Conservation (phyloP, 2,797 vertebrate genomes). For the Crenuchus spilurus region DNA sequence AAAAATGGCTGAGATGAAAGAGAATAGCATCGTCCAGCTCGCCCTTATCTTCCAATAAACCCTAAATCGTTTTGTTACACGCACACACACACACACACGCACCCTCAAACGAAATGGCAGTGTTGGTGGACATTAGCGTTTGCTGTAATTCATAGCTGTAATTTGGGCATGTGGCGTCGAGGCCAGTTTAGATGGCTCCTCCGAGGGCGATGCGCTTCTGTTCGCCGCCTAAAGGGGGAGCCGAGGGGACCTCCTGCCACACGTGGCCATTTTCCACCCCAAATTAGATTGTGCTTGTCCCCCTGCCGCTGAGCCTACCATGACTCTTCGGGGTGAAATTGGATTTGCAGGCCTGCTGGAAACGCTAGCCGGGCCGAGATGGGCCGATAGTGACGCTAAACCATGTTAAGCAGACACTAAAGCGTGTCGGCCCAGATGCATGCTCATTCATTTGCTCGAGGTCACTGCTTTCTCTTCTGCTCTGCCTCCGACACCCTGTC, state of each 20-base stretch:
- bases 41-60: conserved; percentile 52
- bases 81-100: conserved; percentile 38
- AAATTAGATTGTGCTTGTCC: conserved; percentile 95
- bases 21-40: conserved; percentile 26
- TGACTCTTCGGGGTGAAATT: conserved; percentile 93
- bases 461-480: not conserved
- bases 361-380: conserved; percentile 78
- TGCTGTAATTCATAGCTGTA: conserved; percentile 55
- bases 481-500: not conserved
- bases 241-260: conserved; percentile 72
- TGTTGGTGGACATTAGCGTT: not conserved
- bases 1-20: conserved; percentile 37
- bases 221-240: conserved; percentile 37
- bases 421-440: conserved; percentile 56
- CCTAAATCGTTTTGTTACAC: conserved; percentile 45
- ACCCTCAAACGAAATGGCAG: conserved; percentile 41
- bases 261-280: conserved; percentile 92
- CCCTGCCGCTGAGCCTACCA: conserved; percentile 95
- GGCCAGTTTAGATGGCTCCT: not conserved
- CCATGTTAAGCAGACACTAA: conserved; percentile 73
- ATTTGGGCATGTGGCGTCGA: conserved; percentile 15
- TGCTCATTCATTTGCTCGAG: conserved; percentile 59
- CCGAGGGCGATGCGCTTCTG: conserved; percentile 3
- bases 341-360: conserved; percentile 80
- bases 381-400: conserved; percentile 73